Evolutionary conservation across 1,140 invertebrate genomes (phyloP).

Genomic region (Stratiolaelaps scimitus): DNA sequence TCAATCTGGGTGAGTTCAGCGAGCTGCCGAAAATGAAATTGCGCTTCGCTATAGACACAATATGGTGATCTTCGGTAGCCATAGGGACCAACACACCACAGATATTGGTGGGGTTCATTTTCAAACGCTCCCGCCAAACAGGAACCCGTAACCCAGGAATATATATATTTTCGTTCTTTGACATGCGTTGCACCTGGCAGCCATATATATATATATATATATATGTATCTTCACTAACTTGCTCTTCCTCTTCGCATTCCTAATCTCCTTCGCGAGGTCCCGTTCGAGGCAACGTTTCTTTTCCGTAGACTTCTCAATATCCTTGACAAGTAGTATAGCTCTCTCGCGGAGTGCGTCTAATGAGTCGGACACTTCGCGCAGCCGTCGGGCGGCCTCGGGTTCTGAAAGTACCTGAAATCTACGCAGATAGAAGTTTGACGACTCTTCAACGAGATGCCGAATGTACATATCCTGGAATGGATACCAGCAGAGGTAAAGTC

Average conservation of each 20-base stretch:
- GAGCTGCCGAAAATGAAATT: too few relatives aligned
- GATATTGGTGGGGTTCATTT: neutral
- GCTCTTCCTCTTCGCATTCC: neutral
- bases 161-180: too few relatives aligned
- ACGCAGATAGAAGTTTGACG: neutral
- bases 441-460: slow-evolving; percentile 12
- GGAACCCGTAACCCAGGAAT: neutral
- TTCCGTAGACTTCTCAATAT: neutral
- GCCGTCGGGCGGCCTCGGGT: neutral
- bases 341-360: neutral
- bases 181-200: too few relatives aligned
- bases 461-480: slow-evolving; percentile 6
- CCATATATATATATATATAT: too few relatives aligned
- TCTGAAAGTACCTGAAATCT: slow-evolving; percentile 7
- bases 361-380: slow-evolving; percentile 4
- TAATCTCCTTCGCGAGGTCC: neutral
- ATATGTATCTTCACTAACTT: neutral
- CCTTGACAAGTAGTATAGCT: neutral
- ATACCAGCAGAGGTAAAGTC: neutral
- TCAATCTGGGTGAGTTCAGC: too few relatives aligned
- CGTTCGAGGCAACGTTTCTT: neutral
- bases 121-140: neutral
- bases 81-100: too few relatives aligned
- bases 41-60: too few relatives aligned
- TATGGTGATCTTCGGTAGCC: too few relatives aligned